Base-by-base conservation (phyloP, 2,888 invertebrate species). In the Spicauda simplicius region DNA sequence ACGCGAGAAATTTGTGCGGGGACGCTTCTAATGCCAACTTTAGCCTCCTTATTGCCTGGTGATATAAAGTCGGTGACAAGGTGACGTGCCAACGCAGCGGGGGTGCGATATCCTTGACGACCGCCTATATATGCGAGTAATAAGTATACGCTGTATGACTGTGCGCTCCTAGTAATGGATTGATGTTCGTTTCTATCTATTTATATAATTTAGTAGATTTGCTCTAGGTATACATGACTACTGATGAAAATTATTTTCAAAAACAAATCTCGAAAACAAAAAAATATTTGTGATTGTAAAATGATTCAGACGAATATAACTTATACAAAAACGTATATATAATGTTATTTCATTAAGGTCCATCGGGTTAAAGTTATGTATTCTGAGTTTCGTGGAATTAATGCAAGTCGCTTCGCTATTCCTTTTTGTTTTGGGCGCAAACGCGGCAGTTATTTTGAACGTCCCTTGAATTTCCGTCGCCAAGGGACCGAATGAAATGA, bases 401-500 rank as follows among this genome's bases (percentile, higher is more conserved):
- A 57, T 64, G 57, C 57, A 30, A 64, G 52, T 45, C 58, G 63
- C 56, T 56, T 48, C 63, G 45, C 30, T 57, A 25, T 64, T 57
- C 64, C 56, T 54, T 59, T 59, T 65, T 65, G 59, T 65, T 65
- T 65, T 65, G 30, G 54, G 53, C 64, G 45, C 45, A 59, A 54
- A 59, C 59, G 59, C 50, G 59, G 45, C 59, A 45, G 65, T 65
- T 54, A 65, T 59, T 65, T 65, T 54, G 59, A 59, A 65, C 65
- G 65, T 65, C 65, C 54, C 59, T 54, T 54, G 48, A 59, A 65
- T 59, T 59, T 64, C 58, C 54, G 41, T 59, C 65, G 65, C 65
- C 54, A 65, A 54, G 65, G 58, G 58, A 65, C 59, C 53, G 59
- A 59, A 59, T 65, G 58, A 65, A 54, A 59, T 65, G 54, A 65